Evolutionary conservation across 64 coral and sea anemone species (phyloP).

Genomic region (Montipora cactus): DNA sequence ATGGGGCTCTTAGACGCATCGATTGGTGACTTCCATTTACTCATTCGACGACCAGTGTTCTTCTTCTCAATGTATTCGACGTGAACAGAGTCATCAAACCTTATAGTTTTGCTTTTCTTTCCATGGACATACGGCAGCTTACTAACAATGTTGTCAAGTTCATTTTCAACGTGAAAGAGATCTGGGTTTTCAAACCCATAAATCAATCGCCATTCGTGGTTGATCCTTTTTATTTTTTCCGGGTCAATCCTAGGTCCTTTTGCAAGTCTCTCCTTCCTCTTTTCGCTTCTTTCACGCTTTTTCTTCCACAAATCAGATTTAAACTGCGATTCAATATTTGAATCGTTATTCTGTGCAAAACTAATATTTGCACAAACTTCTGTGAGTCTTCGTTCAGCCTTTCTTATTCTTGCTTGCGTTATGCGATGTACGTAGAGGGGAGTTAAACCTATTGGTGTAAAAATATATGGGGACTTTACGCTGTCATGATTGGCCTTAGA

Average conservation of each 20-base stretch:
- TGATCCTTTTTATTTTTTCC: conserved; percentile 9
- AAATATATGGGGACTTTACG: not conserved
- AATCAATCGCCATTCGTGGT: conserved; percentile 12
- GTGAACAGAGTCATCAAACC: conserved; percentile 16
- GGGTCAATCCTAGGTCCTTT: conserved; percentile 28
- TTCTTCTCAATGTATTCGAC: conserved; percentile 3
- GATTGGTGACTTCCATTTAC: not conserved
- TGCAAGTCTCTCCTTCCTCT: conserved; percentile 4
- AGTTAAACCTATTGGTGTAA: not conserved
- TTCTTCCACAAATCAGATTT: conserved; percentile 1
- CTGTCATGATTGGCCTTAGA: not conserved
- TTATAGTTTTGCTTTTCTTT: conserved; percentile 8
- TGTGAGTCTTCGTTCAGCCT: not conserved
- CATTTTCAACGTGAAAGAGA: conserved; percentile 46
- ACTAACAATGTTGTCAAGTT: not conserved
- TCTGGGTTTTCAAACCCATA: conserved; percentile 26
- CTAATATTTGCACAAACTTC: not conserved
- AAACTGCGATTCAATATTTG: not conserved
- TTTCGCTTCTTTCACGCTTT: conserved; percentile 12
- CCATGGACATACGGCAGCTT: not conserved
- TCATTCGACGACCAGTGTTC: conserved; percentile 31
- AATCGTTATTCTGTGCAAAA: not conserved
- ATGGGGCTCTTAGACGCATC: not conserved
- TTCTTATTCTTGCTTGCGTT: conserved; percentile 12
- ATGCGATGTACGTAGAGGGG: conserved; percentile 29